phyloP scores from a whole-genome alignment of 2,113 vertebrate genomes.

The Sceloporus tristichus region DNA sequence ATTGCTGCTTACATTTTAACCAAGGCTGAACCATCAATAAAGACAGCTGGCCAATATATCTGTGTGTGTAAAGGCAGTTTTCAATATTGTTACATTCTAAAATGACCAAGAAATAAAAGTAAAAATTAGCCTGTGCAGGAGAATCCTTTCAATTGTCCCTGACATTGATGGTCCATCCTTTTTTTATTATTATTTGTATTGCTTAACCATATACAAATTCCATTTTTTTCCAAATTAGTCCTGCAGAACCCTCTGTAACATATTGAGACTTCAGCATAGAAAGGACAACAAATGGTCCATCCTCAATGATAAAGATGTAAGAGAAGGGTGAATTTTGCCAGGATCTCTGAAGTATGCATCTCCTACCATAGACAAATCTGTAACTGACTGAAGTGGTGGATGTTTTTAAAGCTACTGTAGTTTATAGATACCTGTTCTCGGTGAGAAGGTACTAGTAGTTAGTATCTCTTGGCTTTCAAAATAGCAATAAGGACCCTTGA shows the following conservation, averaged over 20 bases:
- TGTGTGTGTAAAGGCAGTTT: not conserved
- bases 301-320: not conserved
- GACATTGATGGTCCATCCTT: not conserved
- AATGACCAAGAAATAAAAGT: not conserved
- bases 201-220: no score
- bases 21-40: not conserved
- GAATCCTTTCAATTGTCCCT: not conserved
- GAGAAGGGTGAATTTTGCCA: not conserved
- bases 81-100: not conserved
- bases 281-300: no score
- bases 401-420: not conserved
- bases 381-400: not conserved
- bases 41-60: not conserved
- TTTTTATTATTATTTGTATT: no score
- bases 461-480: no score
- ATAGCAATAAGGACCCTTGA: no score
- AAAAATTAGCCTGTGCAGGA: not conserved
- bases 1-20: not conserved
- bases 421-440: not conserved
- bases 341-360: not conserved
- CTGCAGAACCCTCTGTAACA: no score
- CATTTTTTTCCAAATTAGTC: no score
- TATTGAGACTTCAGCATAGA: no score
- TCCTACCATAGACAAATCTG: no score
- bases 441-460: no score